phyloP scores from a whole-genome alignment of 2,797 vertebrate genomes.

The Typhlichthys eigenmanni region DNA sequence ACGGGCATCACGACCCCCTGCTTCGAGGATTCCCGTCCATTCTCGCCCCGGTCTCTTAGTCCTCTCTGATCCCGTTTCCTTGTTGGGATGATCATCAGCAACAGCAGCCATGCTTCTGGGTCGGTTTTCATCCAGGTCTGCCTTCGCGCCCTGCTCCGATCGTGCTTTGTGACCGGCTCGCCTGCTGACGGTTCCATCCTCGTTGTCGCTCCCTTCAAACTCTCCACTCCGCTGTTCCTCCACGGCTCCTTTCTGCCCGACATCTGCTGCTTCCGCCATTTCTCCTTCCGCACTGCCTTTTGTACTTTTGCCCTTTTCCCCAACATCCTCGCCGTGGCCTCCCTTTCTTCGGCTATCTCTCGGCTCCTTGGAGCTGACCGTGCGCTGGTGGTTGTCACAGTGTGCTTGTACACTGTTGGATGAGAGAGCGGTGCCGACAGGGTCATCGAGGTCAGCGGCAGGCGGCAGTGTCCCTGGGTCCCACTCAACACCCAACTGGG shows the following conservation, averaged over 20 bases:
- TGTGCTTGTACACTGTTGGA: slow-evolving; percentile 21
- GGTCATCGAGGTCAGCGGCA: slow-evolving; percentile 13
- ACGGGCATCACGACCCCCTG: not conserved
- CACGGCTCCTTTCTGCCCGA: slow-evolving; percentile 2
- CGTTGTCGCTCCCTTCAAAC: not conserved
- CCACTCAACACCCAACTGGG: slow-evolving; percentile 88
- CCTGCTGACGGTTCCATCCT: not conserved
- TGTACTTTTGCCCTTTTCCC: not conserved
- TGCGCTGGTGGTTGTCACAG: slow-evolving; percentile 9
- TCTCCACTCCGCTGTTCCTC: slow-evolving; percentile 10
- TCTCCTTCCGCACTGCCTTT: slow-evolving; percentile 1
- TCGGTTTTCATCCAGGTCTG: not conserved
- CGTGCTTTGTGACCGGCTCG: not conserved
- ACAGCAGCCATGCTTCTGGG: not conserved
- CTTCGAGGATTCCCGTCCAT: not conserved
- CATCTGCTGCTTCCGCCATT: not conserved
- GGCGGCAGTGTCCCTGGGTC: slow-evolving; percentile 65
- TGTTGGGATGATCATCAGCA: slow-evolving; percentile 7
- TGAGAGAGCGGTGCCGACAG: slow-evolving; percentile 9
- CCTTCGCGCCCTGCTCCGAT: slow-evolving; percentile 16
- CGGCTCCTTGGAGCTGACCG: not conserved
- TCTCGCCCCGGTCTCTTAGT: not conserved
- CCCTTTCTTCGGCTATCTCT: not conserved
- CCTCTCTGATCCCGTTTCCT: slow-evolving; percentile 12
- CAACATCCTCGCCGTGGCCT: not conserved